Evolutionary conservation across 2,113 vertebrate genomes (phyloP).

Genomic region (Numida meleagris): DNA sequence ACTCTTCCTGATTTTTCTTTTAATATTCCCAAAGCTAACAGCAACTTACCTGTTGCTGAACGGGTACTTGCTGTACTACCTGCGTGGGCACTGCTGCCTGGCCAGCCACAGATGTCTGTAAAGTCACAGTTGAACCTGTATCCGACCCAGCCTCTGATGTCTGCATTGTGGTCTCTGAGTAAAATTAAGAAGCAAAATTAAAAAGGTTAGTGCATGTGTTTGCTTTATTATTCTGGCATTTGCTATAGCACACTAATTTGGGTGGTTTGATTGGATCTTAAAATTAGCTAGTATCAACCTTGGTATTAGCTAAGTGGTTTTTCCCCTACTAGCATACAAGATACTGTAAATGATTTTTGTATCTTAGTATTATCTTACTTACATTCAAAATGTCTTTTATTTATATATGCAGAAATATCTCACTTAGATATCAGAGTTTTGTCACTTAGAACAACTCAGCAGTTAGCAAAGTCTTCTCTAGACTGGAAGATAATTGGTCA

Average conservation of each 20-base stretch:
- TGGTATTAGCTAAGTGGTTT: not conserved
- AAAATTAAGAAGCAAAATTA: conserved; percentile 43
- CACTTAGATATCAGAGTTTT: not conserved
- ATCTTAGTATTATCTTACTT: not conserved
- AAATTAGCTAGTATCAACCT: not conserved
- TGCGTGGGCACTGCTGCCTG: conserved; percentile 86
- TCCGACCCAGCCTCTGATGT: conserved; percentile 85
- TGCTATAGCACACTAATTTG: not conserved
- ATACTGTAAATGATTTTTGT: not conserved
- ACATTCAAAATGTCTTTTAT: not conserved
- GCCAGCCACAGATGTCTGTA: conserved; percentile 85
- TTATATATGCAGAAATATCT: not conserved
- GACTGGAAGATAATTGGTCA: not conserved
- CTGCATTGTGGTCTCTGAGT: conserved; percentile 84
- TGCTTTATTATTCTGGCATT: not conserved
- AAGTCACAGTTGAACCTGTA: conserved; percentile 85
- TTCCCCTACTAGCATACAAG: not conserved
- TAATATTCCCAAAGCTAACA: not conserved
- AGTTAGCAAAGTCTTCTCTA: not conserved
- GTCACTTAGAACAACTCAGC: not conserved
- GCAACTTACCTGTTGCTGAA: conserved; percentile 83
- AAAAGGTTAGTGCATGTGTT: not conserved
- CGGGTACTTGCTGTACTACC: conserved; percentile 85
- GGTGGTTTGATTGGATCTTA: not conserved
- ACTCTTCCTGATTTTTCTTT: not conserved